These are phyloP conservation scores for Rapana venosa DNA, from an alignment of 2,888 invertebrate genomes.

Conservation along the genomic window DNA sequence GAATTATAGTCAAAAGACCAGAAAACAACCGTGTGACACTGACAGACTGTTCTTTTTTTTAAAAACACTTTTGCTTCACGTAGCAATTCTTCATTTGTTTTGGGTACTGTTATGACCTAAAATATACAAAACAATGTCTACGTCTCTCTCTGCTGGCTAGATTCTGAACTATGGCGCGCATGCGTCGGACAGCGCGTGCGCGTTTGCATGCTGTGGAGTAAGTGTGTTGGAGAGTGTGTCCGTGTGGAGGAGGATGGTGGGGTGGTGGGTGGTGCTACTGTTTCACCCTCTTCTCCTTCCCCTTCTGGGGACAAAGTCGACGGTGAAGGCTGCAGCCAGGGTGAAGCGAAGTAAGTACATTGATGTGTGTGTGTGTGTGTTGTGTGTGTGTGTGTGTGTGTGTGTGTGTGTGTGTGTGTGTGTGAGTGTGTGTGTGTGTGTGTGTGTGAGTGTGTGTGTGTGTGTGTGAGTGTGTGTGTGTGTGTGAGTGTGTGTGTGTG, in stretches of 20 bases:
- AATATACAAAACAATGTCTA: background rate
- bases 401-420: background rate
- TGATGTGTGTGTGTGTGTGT: too few species aligned
- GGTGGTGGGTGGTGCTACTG: slow-evolving; percentile 17
- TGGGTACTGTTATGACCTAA: background rate
- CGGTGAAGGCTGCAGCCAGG: slow-evolving; percentile 13
- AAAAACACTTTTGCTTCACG: background rate
- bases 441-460: background rate
- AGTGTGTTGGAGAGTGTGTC: slow-evolving; percentile 6
- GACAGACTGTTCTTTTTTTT: background rate
- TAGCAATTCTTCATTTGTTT: background rate
- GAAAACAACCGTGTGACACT: background rate
- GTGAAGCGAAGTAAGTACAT: slow-evolving; percentile 22
- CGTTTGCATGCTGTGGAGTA: slow-evolving; percentile 1
- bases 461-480: slow-evolving; percentile 25
- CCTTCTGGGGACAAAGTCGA: background rate
- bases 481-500: background rate
- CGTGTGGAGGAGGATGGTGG: slow-evolving; percentile 16
- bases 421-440: slow-evolving; percentile 20
- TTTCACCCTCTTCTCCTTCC: slow-evolving; percentile 15
- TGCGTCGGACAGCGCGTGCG: slow-evolving; percentile 28
- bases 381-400: background rate
- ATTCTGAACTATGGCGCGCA: background rate
- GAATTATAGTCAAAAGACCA: too few species aligned
- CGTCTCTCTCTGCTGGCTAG: background rate